phyloP scores from a whole-genome alignment of 2,797 vertebrate genomes.

The Hoplostethus atlanticus region DNA sequence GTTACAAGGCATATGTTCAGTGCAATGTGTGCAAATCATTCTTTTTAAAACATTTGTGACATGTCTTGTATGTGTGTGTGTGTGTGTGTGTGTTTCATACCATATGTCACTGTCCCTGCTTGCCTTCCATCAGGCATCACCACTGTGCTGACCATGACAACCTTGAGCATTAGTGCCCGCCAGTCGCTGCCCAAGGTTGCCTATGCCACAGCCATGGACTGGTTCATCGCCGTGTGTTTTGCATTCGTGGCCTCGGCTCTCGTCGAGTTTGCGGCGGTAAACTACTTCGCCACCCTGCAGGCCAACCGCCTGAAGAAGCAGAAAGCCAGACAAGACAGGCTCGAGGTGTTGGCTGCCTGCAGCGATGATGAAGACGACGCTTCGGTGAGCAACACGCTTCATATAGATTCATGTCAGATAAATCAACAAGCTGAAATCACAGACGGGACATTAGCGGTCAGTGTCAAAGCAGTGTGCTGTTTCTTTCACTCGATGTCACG shows the following conservation, averaged over 20 bases:
- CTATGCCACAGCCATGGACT: slow-evolving; percentile 99
- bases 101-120: not conserved
- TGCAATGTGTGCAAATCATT: not conserved
- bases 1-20: not conserved
- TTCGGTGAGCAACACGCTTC: slow-evolving; percentile 55
- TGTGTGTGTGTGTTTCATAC: slow-evolving; percentile 1
- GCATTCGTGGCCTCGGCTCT: slow-evolving; percentile 98
- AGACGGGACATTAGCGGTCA: not conserved
- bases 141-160: slow-evolving; percentile 99
- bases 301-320: slow-evolving; percentile 84
- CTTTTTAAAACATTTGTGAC: not conserved
- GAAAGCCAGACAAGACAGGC: slow-evolving; percentile 79
- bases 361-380: slow-evolving; percentile 85
- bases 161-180: slow-evolving; percentile 97
- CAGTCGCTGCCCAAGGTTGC: slow-evolving; percentile 97
- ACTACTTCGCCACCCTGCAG: slow-evolving; percentile 94
- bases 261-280: slow-evolving; percentile 96
- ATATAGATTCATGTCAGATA: not conserved
- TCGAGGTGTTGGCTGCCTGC: slow-evolving; percentile 83
- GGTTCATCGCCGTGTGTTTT: slow-evolving; percentile 99
- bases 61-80: not conserved
- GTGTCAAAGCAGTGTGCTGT: too few relatives aligned
- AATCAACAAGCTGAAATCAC: not conserved
- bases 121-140: slow-evolving; percentile 89
- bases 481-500: too few relatives aligned